Percentiles rank a stretch among this genome's conserved stretches.
phyloP scores from a whole-genome alignment of 2,113 vertebrate species.

The Chinchilla lanigera region DNA sequence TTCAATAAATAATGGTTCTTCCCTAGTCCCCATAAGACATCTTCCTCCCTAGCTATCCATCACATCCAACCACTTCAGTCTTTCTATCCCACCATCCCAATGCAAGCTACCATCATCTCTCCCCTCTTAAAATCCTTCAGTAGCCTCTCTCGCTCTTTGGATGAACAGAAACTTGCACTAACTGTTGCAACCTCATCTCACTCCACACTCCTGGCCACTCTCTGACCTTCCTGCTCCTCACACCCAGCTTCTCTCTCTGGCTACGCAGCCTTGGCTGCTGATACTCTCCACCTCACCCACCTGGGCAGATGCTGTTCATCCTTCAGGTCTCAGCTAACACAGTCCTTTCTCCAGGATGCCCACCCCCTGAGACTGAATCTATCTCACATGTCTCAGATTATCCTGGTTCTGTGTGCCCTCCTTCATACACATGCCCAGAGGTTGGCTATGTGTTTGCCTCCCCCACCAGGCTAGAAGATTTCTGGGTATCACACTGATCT shows the following conservation, averaged over 20 bases:
- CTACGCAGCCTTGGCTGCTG: not conserved
- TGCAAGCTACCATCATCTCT: not conserved
- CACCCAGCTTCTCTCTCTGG: not conserved
- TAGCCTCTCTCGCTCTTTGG: not conserved
- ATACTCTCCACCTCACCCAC: not conserved
- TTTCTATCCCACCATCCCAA: not conserved
- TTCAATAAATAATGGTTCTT: not conserved
- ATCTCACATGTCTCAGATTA: not conserved
- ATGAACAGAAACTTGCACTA: not conserved
- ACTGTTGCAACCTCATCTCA: not conserved
- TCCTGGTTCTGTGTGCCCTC: not conserved
- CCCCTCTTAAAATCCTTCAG: not conserved
- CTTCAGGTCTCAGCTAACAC: not conserved
- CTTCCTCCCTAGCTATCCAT: not conserved
- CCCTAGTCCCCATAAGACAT: not conserved
- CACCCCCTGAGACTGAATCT: not conserved
- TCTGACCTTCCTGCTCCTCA: not conserved
- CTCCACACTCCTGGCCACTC: fast-evolving
- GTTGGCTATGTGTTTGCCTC: not conserved
- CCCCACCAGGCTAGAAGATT: not conserved
- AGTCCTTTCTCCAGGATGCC: not conserved
- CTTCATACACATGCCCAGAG: not conserved
- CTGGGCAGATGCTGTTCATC: not conserved
- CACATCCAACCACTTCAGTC: not conserved
- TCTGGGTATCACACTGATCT: not conserved